Conservation (phyloP, 2,113 vertebrate genomes). For the Neolamprologus falcicula region DNA sequence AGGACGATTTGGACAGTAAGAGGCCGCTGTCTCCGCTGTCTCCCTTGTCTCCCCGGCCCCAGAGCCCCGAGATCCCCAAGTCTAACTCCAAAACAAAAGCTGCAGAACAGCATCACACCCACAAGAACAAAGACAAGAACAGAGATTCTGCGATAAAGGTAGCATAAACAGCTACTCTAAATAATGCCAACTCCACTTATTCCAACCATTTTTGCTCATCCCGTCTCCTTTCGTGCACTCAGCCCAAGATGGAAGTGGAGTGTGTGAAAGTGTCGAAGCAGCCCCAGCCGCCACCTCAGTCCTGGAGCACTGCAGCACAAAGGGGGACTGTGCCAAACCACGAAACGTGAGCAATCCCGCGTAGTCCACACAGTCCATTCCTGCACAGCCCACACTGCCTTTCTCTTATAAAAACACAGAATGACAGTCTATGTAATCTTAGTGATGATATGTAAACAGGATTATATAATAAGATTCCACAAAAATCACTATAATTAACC, state of each 20-base stretch:
- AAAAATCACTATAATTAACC: not conserved
- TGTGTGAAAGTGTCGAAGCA: slow-evolving; percentile 53
- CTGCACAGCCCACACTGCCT: not conserved
- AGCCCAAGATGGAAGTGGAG: slow-evolving; percentile 68
- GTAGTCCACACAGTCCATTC: not conserved
- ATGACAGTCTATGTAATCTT: not conserved
- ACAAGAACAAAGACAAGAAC: slow-evolving; percentile 55
- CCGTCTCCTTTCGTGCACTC: not conserved
- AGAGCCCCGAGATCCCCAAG: slow-evolving; percentile 75
- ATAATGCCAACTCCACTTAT: not conserved
- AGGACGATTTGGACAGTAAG: slow-evolving; percentile 77
- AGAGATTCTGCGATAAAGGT: slow-evolving; percentile 50
- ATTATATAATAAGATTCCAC: not conserved
- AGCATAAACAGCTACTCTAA: not conserved
- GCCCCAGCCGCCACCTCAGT: slow-evolving; percentile 33
- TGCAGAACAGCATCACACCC: slow-evolving; percentile 34
- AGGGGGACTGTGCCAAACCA: slow-evolving; percentile 41
- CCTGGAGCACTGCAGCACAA: slow-evolving; percentile 56
- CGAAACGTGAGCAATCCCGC: slow-evolving; percentile 56
- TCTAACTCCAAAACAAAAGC: slow-evolving; percentile 71
- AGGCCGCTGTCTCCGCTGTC: slow-evolving; percentile 82
- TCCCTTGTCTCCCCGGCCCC: slow-evolving; percentile 80
- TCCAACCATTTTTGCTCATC: not conserved
- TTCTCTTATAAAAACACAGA: not conserved
- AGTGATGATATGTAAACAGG: not conserved